Conservation (phyloP, 2,797 vertebrate genomes). For the Rhinichthys osculus region DNA sequence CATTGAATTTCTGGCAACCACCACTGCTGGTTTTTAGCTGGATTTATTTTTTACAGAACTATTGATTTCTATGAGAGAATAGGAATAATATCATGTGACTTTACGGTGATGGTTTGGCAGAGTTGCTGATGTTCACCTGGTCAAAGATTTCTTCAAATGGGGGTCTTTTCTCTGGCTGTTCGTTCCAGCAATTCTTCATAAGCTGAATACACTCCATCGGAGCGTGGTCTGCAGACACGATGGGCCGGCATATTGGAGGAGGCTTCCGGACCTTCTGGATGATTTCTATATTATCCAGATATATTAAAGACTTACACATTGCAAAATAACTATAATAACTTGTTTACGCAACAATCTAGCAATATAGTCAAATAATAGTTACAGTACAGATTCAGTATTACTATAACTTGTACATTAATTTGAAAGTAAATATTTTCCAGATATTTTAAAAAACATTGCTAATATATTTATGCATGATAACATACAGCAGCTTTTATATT, state of each 20-base stretch:
- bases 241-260: constrained; percentile 84
- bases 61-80: not conserved
- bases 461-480: not conserved
- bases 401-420: not conserved
- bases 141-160: constrained; percentile 88
- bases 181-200: constrained; percentile 92
- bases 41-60: not conserved
- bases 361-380: not conserved
- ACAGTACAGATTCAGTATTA: not conserved
- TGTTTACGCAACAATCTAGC: not conserved
- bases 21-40: not conserved
- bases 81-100: not conserved
- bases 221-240: constrained; percentile 81
- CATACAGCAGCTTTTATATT: not conserved
- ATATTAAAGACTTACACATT: not conserved
- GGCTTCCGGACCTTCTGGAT: constrained; percentile 84
- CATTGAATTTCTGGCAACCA: not conserved
- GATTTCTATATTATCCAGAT: constrained; percentile 78
- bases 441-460: not conserved
- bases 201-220: constrained; percentile 88
- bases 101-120: not conserved
- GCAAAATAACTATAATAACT: not conserved
- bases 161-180: constrained; percentile 83
- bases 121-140: constrained; percentile 72
- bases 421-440: not conserved